Base-by-base conservation (phyloP, 2,113 vertebrate species). In the Albula glossodonta region DNA sequence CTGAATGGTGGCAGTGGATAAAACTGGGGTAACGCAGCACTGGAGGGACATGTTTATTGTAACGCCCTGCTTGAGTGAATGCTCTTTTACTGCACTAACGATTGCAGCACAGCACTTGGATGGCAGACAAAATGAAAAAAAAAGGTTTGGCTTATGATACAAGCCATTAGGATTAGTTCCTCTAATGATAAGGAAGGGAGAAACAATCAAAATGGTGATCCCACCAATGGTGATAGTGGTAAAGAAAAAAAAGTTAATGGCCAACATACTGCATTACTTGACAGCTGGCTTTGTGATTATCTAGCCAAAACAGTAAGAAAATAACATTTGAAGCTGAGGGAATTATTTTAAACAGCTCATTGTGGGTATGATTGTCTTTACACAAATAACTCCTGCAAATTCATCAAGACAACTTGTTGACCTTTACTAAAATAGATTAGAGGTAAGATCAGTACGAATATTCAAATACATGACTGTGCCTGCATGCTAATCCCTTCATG, bases 1-100 rank as follows among this genome's bases (percentile, higher is more conserved):
- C 83, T 84, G 63, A 74, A 84, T 86, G 82, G 51, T 52, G 25
- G 56, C 50, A 51, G 49, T 70, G 82, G 89, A 89, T 90, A 83
- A 86, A 87, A 80, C 25, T 85, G 81, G 86, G 82, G 85, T 82
- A 85, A 90, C 81, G 53, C 48, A 31, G 49, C 50, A 63, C 48
- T 82, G 70, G 57, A 15, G 83, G 60, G 83, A 70, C 66, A 51
- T 8, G 19, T 89, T 90, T 88, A 90, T 80, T 85, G 85, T 88
- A 84, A 51, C 77, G 80, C 63, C 83, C 85, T 78, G 51, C 80
- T 19, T 87, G 70, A 87, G 80, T 56, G 60, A 80, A 56, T 63
- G 49, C 53, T 85, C n/a, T 86, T 86, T 82, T 84, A 70, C 17
- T 78, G 57, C 79, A 19, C 48, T 66, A 48, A 52, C 63, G 84